Conservation (phyloP, 2,888 invertebrate genomes). For the Mythimna lalbum region DNA sequence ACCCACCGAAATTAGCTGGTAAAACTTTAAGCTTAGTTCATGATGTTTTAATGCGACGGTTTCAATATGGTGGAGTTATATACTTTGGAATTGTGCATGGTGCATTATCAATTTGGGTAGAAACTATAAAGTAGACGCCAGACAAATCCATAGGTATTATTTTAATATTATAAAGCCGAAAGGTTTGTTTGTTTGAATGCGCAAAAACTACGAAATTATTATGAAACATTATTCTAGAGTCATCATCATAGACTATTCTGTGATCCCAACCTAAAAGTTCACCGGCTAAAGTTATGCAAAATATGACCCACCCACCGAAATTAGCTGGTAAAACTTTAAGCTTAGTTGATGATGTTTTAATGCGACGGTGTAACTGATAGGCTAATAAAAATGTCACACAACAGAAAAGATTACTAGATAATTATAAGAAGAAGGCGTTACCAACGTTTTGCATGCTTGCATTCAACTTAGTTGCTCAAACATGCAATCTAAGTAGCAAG, state of each 20-base stretch:
- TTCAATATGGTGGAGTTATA: conserved; percentile 41
- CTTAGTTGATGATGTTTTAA: conserved; percentile 62
- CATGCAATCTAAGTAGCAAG: not conserved
- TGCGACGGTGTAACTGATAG: too few species aligned
- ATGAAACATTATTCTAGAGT: too few species aligned
- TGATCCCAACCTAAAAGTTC: conserved; percentile 64
- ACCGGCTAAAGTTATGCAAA: conserved; percentile 67
- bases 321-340: conserved; percentile 61
- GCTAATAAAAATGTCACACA: conserved; percentile 1
- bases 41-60: conserved; percentile 60
- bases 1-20: conserved; percentile 60
- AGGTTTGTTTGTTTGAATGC: too few species aligned
- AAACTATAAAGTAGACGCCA: too few species aligned
- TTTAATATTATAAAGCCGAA: too few species aligned
- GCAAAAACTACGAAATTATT: too few species aligned
- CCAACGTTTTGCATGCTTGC: not conserved
- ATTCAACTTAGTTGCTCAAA: not conserved
- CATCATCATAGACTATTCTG: conserved; percentile 37
- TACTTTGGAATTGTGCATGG: conserved; percentile 4
- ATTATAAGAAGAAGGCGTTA: not conserved
- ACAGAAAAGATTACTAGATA: not conserved
- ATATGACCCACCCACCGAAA: conserved; percentile 65
- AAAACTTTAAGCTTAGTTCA: conserved; percentile 58
- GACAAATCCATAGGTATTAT: too few species aligned
- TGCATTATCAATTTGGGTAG: not conserved